Evolutionary conservation across 2,113 vertebrate species (phyloP).

Genomic region (Abramis brama): DNA sequence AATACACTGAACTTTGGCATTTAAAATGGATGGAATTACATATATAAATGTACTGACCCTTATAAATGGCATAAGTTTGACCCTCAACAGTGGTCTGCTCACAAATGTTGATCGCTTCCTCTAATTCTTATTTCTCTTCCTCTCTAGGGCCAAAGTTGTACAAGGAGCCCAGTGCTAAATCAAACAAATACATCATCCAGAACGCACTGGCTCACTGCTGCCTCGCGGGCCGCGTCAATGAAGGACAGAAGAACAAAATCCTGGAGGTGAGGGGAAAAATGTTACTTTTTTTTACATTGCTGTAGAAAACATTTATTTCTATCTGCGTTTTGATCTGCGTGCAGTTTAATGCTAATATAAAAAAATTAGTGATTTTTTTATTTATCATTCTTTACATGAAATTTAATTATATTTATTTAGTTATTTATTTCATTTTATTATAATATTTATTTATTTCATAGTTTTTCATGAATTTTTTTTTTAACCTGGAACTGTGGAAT

Average conservation of each 20-base stretch:
- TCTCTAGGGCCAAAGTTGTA: slow-evolving; percentile 93
- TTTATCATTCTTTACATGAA: no score
- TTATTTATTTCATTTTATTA: no score
- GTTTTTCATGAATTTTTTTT: no score
- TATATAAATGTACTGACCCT: not conserved
- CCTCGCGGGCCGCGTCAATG: slow-evolving; percentile 96
- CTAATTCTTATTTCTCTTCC: slow-evolving; percentile 10
- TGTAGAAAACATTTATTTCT: not conserved
- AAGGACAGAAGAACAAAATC: slow-evolving; percentile 98
- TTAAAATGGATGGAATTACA: not conserved
- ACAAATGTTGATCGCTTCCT: not conserved
- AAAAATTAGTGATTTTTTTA: not conserved
- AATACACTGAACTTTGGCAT: not conserved
- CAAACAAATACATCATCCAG: slow-evolving; percentile 98
- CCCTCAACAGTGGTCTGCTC: not conserved
- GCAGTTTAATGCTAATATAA: not conserved
- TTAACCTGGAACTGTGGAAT: not conserved
- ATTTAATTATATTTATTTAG: no score
- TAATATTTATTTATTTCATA: no score
- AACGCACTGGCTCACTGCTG: slow-evolving; percentile 97
- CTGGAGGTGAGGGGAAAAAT: slow-evolving; percentile 83
- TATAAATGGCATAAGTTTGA: not conserved
- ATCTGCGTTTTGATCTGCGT: not conserved
- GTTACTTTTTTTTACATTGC: not conserved
- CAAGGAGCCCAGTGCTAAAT: slow-evolving; percentile 98